Evolutionary conservation across 2,888 invertebrate genomes (phyloP).

Genomic region (Nephrocerus scutellatus): DNA sequence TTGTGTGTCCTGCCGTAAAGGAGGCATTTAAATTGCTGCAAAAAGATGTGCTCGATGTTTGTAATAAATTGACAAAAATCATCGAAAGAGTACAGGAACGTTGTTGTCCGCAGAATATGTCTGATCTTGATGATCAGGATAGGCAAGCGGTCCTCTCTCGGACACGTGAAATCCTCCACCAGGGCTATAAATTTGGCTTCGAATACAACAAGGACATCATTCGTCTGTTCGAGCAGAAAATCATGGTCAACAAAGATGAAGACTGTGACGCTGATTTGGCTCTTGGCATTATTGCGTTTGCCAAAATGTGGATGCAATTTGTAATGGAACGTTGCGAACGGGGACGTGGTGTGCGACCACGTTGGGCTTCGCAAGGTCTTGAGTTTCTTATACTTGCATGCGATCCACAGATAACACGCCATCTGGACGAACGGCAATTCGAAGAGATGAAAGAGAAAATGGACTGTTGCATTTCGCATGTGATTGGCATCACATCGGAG

Average conservation of each 20-base stretch:
- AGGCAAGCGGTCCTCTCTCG: slow-evolving; percentile 56
- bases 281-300: slow-evolving; percentile 60
- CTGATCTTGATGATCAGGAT: slow-evolving; percentile 48
- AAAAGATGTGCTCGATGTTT: slow-evolving; percentile 44
- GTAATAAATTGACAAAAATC: slow-evolving; percentile 46
- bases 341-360: slow-evolving; percentile 69
- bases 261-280: slow-evolving; percentile 49
- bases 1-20: slow-evolving; percentile 54
- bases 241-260: slow-evolving; percentile 43
- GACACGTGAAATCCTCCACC: slow-evolving; percentile 71
- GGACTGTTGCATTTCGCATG: slow-evolving; percentile 81
- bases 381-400: slow-evolving; percentile 81
- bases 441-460: slow-evolving; percentile 69
- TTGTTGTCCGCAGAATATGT: slow-evolving; percentile 38
- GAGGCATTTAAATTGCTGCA: slow-evolving; percentile 57
- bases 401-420: slow-evolving; percentile 73
- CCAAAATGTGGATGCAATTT: slow-evolving; percentile 84
- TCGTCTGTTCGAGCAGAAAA: slow-evolving; percentile 49
- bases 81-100: slow-evolving; percentile 41
- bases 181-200: slow-evolving; percentile 84
- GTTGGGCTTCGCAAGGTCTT: slow-evolving; percentile 85
- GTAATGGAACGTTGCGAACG: slow-evolving; percentile 77
- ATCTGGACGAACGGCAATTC: slow-evolving; percentile 71
- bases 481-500: slow-evolving; percentile 61
- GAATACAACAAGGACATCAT: slow-evolving; percentile 58